phyloP scores from a whole-genome alignment of 2,113 vertebrate species.

The Gorsachius goisagi region DNA sequence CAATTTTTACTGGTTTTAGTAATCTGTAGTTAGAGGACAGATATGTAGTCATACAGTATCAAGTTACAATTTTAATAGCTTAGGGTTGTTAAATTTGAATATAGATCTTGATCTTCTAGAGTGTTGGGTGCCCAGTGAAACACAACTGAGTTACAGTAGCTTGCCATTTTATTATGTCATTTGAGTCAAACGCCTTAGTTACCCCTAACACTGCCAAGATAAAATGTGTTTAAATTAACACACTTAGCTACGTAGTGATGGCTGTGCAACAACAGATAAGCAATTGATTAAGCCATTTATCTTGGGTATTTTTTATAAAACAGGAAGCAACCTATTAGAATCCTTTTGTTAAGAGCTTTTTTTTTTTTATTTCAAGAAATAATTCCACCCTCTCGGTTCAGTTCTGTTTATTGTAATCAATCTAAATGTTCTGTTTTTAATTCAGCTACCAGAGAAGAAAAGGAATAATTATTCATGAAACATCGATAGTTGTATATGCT shows the following conservation, averaged over 20 bases:
- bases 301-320: background rate
- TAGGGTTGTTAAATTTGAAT: background rate
- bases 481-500: conserved; percentile 83
- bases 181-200: background rate
- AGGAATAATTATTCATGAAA: conserved; percentile 91
- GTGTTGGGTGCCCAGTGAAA: background rate
- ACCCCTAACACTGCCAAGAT: background rate
- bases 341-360: background rate
- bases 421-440: background rate
- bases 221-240: background rate
- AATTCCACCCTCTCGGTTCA: background rate
- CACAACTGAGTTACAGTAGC: background rate
- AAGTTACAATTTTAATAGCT: background rate
- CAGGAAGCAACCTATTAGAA: background rate
- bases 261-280: background rate
- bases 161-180: background rate
- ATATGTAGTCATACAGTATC: background rate
- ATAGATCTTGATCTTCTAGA: background rate
- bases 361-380: background rate
- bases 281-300: background rate
- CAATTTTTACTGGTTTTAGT: background rate
- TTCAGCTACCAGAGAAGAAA: conserved; percentile 89
- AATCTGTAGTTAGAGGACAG: background rate
- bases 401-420: background rate
- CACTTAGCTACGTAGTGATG: background rate